Evolutionary conservation across 2,113 vertebrate genomes (phyloP), one percentile per base, ranked within the genome.

Genomic region (Australoheros scitulus): DNA sequence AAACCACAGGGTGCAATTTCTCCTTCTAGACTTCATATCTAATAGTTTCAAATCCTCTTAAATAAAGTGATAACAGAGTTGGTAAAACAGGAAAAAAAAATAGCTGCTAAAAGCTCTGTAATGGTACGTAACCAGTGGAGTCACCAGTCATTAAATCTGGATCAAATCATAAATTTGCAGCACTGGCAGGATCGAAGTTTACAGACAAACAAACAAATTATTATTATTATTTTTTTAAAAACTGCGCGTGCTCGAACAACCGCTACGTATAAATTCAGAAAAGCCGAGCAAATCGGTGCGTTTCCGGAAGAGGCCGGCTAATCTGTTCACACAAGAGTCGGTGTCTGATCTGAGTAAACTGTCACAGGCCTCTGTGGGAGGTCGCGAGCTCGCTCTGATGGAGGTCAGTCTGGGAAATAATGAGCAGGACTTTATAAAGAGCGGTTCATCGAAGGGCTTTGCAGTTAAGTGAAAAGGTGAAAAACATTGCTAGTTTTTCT

Each of bases 321-420:
- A 50, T 83, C 11, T 84, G 75, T 92, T 89, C 84, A 80, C 76
- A 41, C 79, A 43, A 61, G 63, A 79, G 61, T 83, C 52, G 5
- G 50, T 50, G 81, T 87, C 87, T 85, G 80, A 74, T 88, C 77
- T 65, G 64, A 81, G 58, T 65, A 83, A 84, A 91, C 26, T 81
- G 83, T 79, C 85, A 38, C 41, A 20, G 22, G 83, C 89, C 89
- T 90, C 87, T 61, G 76, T 85, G 80, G 84, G 81, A 87, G 80
- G 79, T 82, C 76, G 80, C 56, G 83, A 43, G 74, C 77, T 76
- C 72, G 61, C 79, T 77, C 58, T 72, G 79, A 80, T 61, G 34
- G 80, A 87, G 82, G 59, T 79, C 81, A 80, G 52, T 75, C 57
- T 17, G 80, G 55, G 80, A 89, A 89, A 81, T 84, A 91, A 88